A percentile compares a stretch with the other conserved stretches of the same genome.
phyloP scores from a whole-genome alignment of 2,888 invertebrate species.

The Aquatica leii region DNA sequence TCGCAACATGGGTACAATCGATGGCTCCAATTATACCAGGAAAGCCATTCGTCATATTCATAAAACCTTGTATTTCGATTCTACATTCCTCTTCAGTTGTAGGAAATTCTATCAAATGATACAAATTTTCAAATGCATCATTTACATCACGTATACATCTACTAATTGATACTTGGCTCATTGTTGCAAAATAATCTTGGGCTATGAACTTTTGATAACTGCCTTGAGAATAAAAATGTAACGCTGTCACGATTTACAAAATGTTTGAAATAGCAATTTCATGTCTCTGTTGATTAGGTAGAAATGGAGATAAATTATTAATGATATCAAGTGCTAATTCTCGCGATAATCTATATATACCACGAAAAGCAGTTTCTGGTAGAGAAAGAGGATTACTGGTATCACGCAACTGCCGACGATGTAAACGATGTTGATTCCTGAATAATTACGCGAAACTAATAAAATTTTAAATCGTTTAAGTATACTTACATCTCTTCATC shows the following conservation, averaged over 20 bases:
- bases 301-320: neutral
- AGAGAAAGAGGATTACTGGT: neutral
- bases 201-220: neutral
- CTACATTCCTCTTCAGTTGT: neutral
- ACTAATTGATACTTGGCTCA: neutral
- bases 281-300: neutral
- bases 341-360: neutral
- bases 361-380: neutral
- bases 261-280: neutral
- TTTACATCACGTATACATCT: neutral
- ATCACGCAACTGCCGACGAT: neutral
- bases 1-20: neutral
- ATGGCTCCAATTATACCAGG: slow-evolving; percentile 6
- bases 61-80: neutral
- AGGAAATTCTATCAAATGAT: slow-evolving; percentile 4
- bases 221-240: no score
- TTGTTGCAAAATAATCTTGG: neutral
- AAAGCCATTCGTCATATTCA: slow-evolving; percentile 1
- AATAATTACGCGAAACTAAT: neutral
- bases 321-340: neutral
- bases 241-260: neutral
- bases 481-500: neutral
- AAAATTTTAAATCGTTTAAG: neutral
- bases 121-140: neutral
- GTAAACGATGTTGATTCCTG: neutral